phyloP scores from a whole-genome alignment of 2,888 invertebrate species.

The Eristalinus aeneus region DNA sequence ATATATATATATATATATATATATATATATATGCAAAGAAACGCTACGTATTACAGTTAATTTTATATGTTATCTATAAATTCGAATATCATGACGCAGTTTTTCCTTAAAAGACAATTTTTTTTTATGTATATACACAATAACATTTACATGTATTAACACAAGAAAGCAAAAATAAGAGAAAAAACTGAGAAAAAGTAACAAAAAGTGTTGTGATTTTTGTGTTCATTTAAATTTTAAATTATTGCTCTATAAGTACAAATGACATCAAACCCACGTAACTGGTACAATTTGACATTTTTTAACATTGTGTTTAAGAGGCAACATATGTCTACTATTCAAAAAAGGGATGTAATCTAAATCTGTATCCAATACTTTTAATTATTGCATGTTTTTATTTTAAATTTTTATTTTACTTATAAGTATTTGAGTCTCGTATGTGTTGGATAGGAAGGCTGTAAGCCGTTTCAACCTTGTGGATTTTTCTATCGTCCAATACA shows the following conservation, averaged over 20 bases:
- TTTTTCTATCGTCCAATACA: neutral
- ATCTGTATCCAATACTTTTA: too few relatives aligned
- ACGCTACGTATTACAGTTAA: neutral
- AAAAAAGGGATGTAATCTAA: too few relatives aligned
- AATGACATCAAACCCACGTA: conserved; percentile 32
- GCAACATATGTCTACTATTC: neutral
- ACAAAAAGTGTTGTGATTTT: conserved; percentile 8
- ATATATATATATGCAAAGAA: conserved; percentile 8
- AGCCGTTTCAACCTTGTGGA: neutral
- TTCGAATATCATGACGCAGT: conserved; percentile 54
- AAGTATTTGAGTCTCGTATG: neutral
- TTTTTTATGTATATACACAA: neutral
- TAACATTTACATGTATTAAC: neutral
- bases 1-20: neutral
- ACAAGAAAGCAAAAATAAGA: neutral
- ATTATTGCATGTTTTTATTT: neutral
- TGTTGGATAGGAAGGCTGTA: neutral
- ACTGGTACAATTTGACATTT: conserved; percentile 23
- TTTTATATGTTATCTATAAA: conserved; percentile 27
- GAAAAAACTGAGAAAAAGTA: conserved; percentile 22
- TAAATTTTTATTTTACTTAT: neutral
- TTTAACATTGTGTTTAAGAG: neutral
- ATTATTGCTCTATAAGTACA: conserved; percentile 38
- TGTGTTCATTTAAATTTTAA: conserved; percentile 31
- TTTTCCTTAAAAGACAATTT: neutral